A percentile compares a stretch with the other conserved stretches of the same genome.
Evolutionary conservation across 2,888 invertebrate species (phyloP).

Genomic region (Prosopocoilus inquinatus): DNA sequence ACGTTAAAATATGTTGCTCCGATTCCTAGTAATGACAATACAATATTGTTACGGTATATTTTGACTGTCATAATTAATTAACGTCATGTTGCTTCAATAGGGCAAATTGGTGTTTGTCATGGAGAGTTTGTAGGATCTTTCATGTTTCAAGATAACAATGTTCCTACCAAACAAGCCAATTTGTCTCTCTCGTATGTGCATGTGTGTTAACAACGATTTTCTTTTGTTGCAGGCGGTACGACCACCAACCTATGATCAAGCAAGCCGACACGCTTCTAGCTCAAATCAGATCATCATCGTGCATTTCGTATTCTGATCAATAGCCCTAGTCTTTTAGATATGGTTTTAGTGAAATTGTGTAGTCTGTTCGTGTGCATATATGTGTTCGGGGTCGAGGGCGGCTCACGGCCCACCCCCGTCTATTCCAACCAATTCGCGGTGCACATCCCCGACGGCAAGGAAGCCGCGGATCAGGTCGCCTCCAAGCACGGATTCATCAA

Average conservation of each 20-base stretch:
- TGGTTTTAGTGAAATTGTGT: conserved; percentile 33
- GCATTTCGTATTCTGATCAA: conserved; percentile 2
- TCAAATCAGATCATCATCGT: conserved; percentile 7
- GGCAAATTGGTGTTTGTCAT: no score
- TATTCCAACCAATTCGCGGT: conserved; percentile 86
- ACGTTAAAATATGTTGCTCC: no score
- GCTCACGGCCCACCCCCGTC: conserved; percentile 45
- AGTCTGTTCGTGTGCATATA: conserved; percentile 31
- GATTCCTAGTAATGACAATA: no score
- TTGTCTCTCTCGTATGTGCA: not conserved
- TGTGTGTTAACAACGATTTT: not conserved
- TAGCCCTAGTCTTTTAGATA: conserved; percentile 14
- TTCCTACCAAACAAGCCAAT: no score
- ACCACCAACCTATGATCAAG: conserved; percentile 7
- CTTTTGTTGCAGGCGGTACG: conserved; percentile 1
- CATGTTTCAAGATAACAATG: no score
- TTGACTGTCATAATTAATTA: no score
- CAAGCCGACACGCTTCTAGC: conserved; percentile 1
- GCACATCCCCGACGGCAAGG: conserved; percentile 71
- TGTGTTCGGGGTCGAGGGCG: conserved; percentile 19
- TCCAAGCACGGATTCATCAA: conserved; percentile 82
- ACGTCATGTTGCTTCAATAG: no score
- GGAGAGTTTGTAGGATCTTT: no score
- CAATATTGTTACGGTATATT: no score
- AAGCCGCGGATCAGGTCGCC: conserved; percentile 76